Evolutionary conservation across 2,113 vertebrate genomes (phyloP), one percentile per base, ranked within the genome.

Genomic region (Lycaon pictus): DNA sequence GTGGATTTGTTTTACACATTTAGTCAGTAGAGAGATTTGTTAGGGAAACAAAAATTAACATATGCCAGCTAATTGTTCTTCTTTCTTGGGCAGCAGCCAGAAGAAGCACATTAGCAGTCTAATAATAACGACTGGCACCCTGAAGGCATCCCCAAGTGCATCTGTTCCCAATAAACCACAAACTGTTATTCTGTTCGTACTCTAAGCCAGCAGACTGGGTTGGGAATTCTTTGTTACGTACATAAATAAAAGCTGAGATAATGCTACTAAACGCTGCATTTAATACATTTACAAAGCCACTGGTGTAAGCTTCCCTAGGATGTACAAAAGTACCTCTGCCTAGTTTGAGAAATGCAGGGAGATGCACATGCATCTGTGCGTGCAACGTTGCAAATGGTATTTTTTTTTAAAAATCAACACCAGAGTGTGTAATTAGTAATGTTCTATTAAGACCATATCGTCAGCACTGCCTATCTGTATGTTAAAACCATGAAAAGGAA

Each of bases 31-130:
- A 99, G 99, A 99, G 99, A 99, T 99, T 99, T 99, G 99, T 99
- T 99, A 99, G 99, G 99, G 99, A 99, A 99, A 99, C 99, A 99
- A 99, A 99, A 99, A 99, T 99, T 99, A 99, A 99, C 99, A 99
- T 99, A 99, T 99, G 99, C 99, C 98, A 99, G 99, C 99, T 99
- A 99, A 99, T 99, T 99, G 99, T 99, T 99, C 99, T 98, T 98
- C 99, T 98, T 99, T 99, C 99, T 99, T 99, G 99, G 99, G 99
- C 98, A 98, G 98, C 99, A 98, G 99, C 99, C 99, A 99, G 99
- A 98, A 98, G 99, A 93, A 98, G 99, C 98, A 98, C 99, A 99
- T 99, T 99, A 99, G 98, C 98, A 99, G 98, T 99, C 99, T 99
- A 99, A 99, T 99, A 99, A 99, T 99, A 99, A 99, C 98, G 99